phyloP scores from a whole-genome alignment of 2,888 invertebrate species.

The Lasiommata megera region DNA sequence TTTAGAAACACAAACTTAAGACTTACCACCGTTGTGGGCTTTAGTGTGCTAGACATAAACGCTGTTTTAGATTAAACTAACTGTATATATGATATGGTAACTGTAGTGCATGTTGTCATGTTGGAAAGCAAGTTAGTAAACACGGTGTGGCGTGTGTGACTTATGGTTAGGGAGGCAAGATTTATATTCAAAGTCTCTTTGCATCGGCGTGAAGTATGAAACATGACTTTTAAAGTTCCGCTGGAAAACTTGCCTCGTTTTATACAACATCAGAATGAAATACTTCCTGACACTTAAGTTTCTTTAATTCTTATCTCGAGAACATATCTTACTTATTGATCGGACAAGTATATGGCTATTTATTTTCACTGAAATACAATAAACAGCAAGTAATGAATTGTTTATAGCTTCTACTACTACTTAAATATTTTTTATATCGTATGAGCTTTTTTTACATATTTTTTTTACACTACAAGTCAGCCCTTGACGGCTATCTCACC shows the following conservation, averaged over 20 bases:
- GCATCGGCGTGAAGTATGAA: conserved; percentile 36
- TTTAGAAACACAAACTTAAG: conserved; percentile 27
- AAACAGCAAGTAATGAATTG: too few relatives aligned
- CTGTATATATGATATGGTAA: conserved; percentile 13
- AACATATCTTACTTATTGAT: not conserved
- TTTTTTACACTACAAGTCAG: too few relatives aligned
- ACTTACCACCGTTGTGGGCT: not conserved
- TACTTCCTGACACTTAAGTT: conserved; percentile 3
- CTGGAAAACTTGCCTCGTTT: conserved; percentile 28
- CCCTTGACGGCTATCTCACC: too few relatives aligned
- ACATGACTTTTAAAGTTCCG: conserved; percentile 38
- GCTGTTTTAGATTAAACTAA: conserved; percentile 10
- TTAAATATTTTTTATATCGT: too few relatives aligned
- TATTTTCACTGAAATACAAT: too few relatives aligned
- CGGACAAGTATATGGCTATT: too few relatives aligned
- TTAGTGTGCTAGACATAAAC: conserved; percentile 1
- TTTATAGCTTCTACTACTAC: too few relatives aligned
- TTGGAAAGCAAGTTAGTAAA: conserved; percentile 45
- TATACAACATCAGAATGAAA: conserved; percentile 18
- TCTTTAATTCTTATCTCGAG: not conserved
- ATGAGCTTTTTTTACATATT: too few relatives aligned
- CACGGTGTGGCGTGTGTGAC: conserved; percentile 42
- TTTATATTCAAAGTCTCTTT: conserved; percentile 39
- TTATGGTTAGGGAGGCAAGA: conserved; percentile 39
- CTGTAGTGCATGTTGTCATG: conserved; percentile 36